phyloP scores from a whole-genome alignment of 2,113 vertebrate species.

The Ameiurus melas region DNA sequence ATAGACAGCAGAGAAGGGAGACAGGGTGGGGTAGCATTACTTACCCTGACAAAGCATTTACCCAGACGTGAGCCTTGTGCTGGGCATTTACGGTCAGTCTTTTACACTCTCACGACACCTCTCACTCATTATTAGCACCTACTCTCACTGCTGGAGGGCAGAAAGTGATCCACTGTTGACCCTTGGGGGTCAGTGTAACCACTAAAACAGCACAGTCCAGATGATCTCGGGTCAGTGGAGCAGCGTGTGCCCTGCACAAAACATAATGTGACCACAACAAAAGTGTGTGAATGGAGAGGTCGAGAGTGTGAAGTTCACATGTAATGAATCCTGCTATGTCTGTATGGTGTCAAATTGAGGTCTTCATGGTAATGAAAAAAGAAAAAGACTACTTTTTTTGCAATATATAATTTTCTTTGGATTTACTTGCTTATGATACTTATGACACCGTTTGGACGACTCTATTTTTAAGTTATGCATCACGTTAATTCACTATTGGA shows the following conservation, averaged over 20 bases:
- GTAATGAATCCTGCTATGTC: constrained; percentile 42
- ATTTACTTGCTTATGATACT: neutral
- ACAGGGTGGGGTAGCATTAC: constrained; percentile 31
- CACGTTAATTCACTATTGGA: neutral
- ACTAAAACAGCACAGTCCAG: constrained; percentile 33
- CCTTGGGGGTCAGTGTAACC: constrained; percentile 34
- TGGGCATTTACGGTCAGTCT: constrained; percentile 27
- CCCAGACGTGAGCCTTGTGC: constrained; percentile 42
- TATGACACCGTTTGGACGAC: neutral
- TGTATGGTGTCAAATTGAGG: neutral
- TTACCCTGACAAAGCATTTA: constrained; percentile 49
- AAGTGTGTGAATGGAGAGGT: neutral
- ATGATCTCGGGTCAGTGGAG: constrained; percentile 12
- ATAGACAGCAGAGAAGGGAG: constrained; percentile 23
- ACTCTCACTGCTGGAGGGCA: constrained; percentile 23
- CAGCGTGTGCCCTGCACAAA: constrained; percentile 25
- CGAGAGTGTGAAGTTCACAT: constrained; percentile 37
- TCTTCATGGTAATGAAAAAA: constrained; percentile 1
- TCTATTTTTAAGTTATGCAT: neutral
- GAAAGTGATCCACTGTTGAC: constrained; percentile 40
- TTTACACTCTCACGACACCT: neutral
- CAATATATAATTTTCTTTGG: neutral
- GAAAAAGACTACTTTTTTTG: neutral
- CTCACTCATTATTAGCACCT: constrained; percentile 39
- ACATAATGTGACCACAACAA: constrained; percentile 37